A percentile compares a stretch with the other conserved stretches of the same genome.
Evolutionary conservation across 2,113 vertebrate genomes (phyloP).

Genomic region (Anguilla rostrata): DNA sequence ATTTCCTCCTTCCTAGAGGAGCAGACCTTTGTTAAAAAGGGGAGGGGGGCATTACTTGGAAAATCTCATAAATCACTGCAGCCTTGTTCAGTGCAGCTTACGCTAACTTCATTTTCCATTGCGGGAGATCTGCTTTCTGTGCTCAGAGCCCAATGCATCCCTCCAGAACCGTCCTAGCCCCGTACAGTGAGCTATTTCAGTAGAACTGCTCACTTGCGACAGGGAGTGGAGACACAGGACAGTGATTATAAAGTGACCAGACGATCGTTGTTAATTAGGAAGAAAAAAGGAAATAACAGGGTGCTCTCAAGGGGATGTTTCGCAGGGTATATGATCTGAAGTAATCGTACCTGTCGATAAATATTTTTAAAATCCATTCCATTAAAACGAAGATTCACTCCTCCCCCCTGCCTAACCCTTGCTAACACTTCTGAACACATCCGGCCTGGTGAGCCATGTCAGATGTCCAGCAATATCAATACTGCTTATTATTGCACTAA

Average conservation of each 20-base stretch:
- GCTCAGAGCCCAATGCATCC: conserved; percentile 3
- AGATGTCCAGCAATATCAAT: neutral
- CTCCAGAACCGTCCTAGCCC: neutral
- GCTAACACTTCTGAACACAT: neutral
- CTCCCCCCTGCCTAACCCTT: neutral
- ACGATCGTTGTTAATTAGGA: neutral
- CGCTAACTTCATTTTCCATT: conserved; percentile 15
- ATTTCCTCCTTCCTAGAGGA: conserved; percentile 41
- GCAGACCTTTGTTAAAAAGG: conserved; percentile 8
- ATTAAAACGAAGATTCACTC: neutral
- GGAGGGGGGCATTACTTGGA: conserved; percentile 13
- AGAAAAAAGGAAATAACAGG: neutral
- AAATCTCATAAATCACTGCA: conserved; percentile 31
- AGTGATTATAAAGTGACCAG: neutral
- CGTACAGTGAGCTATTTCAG: neutral
- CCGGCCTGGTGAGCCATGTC: neutral
- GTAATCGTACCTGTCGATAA: neutral
- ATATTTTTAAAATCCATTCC: conserved; percentile 6
- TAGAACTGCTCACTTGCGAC: neutral
- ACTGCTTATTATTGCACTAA: too few relatives aligned
- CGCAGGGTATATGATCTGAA: neutral
- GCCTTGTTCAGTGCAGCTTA: neutral
- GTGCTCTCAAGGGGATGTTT: neutral
- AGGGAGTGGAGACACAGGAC: neutral
- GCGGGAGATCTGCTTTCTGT: conserved; percentile 7